Conservation (phyloP, 2,888 invertebrate species). For the Andrena minutula region DNA sequence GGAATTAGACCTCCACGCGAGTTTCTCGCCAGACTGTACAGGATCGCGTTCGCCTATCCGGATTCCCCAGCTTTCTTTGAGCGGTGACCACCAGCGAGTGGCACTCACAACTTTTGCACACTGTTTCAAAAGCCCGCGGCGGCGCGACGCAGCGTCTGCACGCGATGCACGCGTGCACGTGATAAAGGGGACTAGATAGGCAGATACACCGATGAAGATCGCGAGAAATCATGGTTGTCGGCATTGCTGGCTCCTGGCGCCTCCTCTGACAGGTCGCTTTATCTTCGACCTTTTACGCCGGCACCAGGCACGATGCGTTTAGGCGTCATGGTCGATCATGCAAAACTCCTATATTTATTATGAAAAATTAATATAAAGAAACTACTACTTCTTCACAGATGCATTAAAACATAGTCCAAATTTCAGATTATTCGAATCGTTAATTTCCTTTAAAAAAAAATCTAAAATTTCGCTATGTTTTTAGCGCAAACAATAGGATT, state of each 20-base stretch:
- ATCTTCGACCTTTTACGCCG: background rate
- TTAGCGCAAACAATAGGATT: too few relatives aligned
- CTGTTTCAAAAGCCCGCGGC: conserved; percentile 56
- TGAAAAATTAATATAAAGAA: too few relatives aligned
- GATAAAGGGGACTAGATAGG: conserved; percentile 38
- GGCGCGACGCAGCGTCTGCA: background rate
- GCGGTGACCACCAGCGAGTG: conserved; percentile 50
- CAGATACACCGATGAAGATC: conserved; percentile 49
- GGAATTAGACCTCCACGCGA: conserved; percentile 42
- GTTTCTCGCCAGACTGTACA: conserved; percentile 51
- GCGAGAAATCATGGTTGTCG: conserved; percentile 36
- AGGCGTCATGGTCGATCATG: too few relatives aligned
- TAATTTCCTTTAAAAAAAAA: too few relatives aligned
- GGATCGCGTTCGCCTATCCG: conserved; percentile 36
- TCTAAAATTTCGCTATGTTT: too few relatives aligned
- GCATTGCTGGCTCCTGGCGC: background rate
- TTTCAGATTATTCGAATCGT: too few relatives aligned
- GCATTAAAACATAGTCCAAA: too few relatives aligned
- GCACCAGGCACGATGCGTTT: background rate
- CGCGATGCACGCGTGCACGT: conserved; percentile 2
- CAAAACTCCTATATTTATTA: too few relatives aligned
- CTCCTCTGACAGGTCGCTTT: conserved; percentile 1
- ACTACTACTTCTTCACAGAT: too few relatives aligned
- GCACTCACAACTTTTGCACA: conserved; percentile 63
- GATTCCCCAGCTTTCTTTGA: conserved; percentile 49